These are phyloP conservation scores for Indicator maculatus DNA, from an alignment of 2,113 vertebrate genomes.

Conservation along the genomic window DNA sequence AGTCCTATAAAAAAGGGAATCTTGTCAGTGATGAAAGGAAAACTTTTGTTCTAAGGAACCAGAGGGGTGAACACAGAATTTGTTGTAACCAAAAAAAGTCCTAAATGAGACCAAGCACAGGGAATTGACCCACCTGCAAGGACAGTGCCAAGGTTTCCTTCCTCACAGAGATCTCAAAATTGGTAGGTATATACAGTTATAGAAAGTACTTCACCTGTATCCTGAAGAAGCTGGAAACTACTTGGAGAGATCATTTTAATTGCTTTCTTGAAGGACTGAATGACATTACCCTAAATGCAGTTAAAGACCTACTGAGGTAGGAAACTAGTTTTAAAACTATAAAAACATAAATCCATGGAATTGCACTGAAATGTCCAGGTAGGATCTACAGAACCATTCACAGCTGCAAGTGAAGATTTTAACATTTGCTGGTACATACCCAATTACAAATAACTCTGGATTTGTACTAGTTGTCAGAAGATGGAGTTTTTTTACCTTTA, in stretches of 20 bases:
- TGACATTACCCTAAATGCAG: not conserved
- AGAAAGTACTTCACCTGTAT: not conserved
- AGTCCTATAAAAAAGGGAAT: conserved; percentile 74
- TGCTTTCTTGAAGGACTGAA: not conserved
- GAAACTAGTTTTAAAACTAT: not conserved
- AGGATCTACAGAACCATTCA: not conserved
- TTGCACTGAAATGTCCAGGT: not conserved
- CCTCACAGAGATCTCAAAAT: not conserved
- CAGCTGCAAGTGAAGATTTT: not conserved
- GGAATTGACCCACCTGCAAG: not conserved
- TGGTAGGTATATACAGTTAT: not conserved
- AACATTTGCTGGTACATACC: not conserved
- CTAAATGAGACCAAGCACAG: not conserved
- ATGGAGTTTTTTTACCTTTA: not conserved
- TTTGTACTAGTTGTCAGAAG: not conserved
- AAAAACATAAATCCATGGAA: not conserved
- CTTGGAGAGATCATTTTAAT: not conserved
- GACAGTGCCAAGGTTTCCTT: not conserved
- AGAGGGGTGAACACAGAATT: not conserved
- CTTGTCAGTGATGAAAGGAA: not conserved
- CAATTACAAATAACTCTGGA: not conserved
- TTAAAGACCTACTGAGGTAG: not conserved
- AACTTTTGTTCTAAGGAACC: not conserved
- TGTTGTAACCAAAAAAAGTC: not conserved
- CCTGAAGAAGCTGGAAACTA: not conserved